Percentiles rank a stretch among this genome's conserved stretches.
phyloP scores from a whole-genome alignment of 2,113 vertebrate species.

The Podiceps cristatus region DNA sequence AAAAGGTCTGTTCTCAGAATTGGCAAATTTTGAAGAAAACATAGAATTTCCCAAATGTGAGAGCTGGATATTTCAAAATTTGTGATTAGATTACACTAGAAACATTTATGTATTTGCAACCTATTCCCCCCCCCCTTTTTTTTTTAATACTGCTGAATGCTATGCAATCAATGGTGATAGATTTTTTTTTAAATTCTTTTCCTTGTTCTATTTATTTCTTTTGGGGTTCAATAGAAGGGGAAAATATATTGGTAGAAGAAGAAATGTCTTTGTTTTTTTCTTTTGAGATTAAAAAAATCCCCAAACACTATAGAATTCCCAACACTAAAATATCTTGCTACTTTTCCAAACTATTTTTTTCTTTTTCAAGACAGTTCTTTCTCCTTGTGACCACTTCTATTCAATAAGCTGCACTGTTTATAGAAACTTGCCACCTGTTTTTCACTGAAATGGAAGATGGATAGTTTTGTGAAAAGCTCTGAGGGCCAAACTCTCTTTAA shows the following conservation, averaged over 20 bases:
- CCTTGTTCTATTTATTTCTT: not conserved
- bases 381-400: not conserved
- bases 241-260: not conserved
- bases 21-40: not conserved
- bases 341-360: not conserved
- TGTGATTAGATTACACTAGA: not conserved
- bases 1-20: not conserved
- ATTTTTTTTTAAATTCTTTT: not conserved
- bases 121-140: not conserved
- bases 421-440: not conserved
- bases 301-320: not conserved
- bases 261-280: not conserved
- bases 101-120: not conserved
- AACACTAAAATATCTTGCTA: not conserved
- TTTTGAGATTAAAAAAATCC: not conserved
- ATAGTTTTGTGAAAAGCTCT: not conserved
- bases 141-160: not conserved
- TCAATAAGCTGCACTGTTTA: not conserved
- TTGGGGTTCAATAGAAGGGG: not conserved
- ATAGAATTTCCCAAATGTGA: not conserved
- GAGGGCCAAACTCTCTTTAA: not conserved
- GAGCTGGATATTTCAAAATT: not conserved
- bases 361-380: not conserved
- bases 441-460: not conserved
- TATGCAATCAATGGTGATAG: not conserved